phyloP scores from a whole-genome alignment of 2,113 vertebrate species.

The Menura novaehollandiae region DNA sequence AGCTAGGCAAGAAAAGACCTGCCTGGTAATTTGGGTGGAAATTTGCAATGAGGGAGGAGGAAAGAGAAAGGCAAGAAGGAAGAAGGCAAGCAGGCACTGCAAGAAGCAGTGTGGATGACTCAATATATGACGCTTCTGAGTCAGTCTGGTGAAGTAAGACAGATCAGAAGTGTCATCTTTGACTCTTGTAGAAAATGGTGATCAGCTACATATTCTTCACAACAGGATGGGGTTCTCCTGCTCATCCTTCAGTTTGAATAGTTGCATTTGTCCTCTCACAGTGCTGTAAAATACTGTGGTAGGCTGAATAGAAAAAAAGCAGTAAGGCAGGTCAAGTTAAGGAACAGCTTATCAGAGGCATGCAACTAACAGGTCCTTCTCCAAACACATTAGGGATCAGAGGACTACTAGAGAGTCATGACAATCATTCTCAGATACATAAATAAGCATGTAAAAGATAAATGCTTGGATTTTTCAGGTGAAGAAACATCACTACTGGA shows the following conservation, averaged over 20 bases:
- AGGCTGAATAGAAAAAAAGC: not conserved
- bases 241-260: not conserved
- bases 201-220: not conserved
- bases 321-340: not conserved
- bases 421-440: not conserved
- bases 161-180: not conserved
- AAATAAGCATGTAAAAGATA: not conserved
- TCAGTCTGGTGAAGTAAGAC: not conserved
- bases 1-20: slow-evolving; percentile 1
- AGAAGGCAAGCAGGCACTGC: not conserved
- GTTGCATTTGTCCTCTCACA: not conserved
- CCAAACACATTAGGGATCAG: not conserved
- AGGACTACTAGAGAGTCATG: not conserved
- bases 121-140: not conserved
- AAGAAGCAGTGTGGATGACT: not conserved
- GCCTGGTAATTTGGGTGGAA: not conserved
- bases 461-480: not conserved
- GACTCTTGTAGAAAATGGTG: not conserved
- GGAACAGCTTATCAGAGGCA: not conserved
- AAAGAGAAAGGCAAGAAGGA: not conserved
- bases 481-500: not conserved
- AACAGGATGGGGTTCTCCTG: not conserved
- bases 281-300: not conserved
- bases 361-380: not conserved
- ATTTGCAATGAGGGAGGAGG: not conserved